Evolutionary conservation across 2,113 vertebrate species (phyloP), one percentile per base, ranked within the genome.

Genomic region (Lycaon pictus): DNA sequence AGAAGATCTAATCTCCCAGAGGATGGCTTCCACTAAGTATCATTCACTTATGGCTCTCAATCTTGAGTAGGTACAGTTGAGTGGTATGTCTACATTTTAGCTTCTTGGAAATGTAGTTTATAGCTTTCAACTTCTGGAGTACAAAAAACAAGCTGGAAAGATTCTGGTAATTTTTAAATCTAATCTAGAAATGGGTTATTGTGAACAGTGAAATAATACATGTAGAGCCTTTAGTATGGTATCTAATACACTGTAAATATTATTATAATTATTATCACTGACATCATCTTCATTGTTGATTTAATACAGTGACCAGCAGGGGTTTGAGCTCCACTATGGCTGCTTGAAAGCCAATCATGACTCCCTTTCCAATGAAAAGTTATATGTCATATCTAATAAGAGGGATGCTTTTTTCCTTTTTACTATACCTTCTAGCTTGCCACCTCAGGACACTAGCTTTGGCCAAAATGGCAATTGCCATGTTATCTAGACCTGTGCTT

Each of bases 161-260:
- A 81, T 11, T 85, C 15, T 76, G n/a, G 8, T 95, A 74, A 94
- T 86, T 81, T 87, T 62, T 92, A 20, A 16, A 90, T 74, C 3
- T 85, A 67, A 81, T 60, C n/a, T 81, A 35, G 85, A 48, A 91
- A 71, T 92, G 20, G 17, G 23, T 88, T 81, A 92, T 82, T 65
- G 17, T 94, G 43, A 92, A 15, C 29, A 94, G 85, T 82, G 85
- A 94, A 86, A 69, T 65, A n/a, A 96, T 86, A 48, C 29, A 56
- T 55, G 53, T 56, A 92, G 92, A 85, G 32, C 32, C 35, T 87
- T 97, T 93, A 71, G 19, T 27, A 84, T 90, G 27, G 20, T 80
- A 48, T 32, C 82, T 95, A 95, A 96, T 35, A 72, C 10, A 84
- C 74, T 81, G 11, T 88, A 79, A 94, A 89, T 94, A 76, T 74